Evolutionary conservation across 2,113 vertebrate genomes (phyloP).

Genomic region (Tragelaphus buxtoni): DNA sequence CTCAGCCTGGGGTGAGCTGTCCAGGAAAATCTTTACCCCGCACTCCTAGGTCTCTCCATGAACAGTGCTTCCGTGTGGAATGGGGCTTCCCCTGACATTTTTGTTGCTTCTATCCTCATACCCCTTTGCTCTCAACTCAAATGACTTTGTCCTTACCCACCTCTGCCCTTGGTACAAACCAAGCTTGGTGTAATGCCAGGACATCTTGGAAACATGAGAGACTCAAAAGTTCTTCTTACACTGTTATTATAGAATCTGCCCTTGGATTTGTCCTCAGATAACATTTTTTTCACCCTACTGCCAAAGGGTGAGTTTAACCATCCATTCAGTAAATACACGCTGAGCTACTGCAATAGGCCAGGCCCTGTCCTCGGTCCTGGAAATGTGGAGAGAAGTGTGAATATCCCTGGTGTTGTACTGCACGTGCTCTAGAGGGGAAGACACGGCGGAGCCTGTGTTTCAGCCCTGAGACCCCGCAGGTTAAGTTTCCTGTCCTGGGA

Average conservation of each 20-base stretch:
- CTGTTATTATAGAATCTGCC: not conserved
- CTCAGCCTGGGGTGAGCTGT: not conserved
- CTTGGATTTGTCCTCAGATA: conserved; percentile 23
- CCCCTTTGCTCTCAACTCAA: not conserved
- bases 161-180: not conserved
- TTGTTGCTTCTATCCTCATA: not conserved
- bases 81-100: not conserved
- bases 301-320: not conserved
- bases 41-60: not conserved
- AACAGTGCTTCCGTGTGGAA: not conserved
- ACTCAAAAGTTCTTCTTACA: not conserved
- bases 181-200: not conserved
- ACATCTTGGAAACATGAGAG: not conserved
- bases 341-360: not conserved
- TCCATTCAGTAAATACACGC: not conserved
- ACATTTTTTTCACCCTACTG: conserved; percentile 1
- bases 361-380: not conserved
- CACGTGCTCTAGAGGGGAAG: not conserved
- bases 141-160: not conserved
- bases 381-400: not conserved
- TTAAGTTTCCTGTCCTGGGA: not conserved
- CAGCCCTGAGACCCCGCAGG: too few species aligned
- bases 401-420: not conserved
- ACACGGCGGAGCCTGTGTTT: not conserved
- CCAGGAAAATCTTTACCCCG: not conserved